Base-by-base conservation (phyloP, 2,113 vertebrate genomes). In the Eudyptes chrysolophus region DNA sequence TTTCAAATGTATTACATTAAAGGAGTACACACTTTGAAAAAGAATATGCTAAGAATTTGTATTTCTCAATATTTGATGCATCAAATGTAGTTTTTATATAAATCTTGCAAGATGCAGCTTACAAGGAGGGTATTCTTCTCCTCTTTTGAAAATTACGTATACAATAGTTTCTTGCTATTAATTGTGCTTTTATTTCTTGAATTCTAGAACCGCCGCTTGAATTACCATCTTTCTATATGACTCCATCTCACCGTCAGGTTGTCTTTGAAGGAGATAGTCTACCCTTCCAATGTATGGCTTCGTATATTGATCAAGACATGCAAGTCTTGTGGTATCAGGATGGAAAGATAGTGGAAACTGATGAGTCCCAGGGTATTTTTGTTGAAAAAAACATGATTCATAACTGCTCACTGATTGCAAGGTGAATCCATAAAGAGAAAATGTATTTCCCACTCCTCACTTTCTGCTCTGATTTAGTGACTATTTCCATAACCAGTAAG, bases 311-410 rank as follows among this genome's bases (percentile, higher is more conserved):
- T 27, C 98, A 99, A 96, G 99, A 99, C 96, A 99, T 99, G 99
- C 99, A 99, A 92, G 99, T 99, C 82, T 95, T 99, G 26, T 99
- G 99, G 99, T 99, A 99, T 97, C 99, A 99, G 95, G 99, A 99
- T 42, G 99, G 99, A 66, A 99, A 99, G 70, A 98, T 99, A 94
- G 99, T 99, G 62, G 99, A 99, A 96, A 98, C 99, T 0, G 98
- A 99, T 68, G 99, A 99, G 75, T 98, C 99, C 2, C 99, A 99
- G 96, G 99, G 99, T 54, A 99, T 99, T 97, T 98, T 98, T 97
- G 99, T 99, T 44, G 99, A 99, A 94, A 99, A 99, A 98, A 99
- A 98, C 85, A 99, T 99, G 98, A 98, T 99, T 97, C 99, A 99
- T 97, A 99, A 99, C 98, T 99, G 99, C 98, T 99, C 99, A 0